Percentiles rank a stretch among this genome's conserved stretches.
Conservation (phyloP, 2,113 vertebrate species). For the Recurvirostra avosetta region DNA sequence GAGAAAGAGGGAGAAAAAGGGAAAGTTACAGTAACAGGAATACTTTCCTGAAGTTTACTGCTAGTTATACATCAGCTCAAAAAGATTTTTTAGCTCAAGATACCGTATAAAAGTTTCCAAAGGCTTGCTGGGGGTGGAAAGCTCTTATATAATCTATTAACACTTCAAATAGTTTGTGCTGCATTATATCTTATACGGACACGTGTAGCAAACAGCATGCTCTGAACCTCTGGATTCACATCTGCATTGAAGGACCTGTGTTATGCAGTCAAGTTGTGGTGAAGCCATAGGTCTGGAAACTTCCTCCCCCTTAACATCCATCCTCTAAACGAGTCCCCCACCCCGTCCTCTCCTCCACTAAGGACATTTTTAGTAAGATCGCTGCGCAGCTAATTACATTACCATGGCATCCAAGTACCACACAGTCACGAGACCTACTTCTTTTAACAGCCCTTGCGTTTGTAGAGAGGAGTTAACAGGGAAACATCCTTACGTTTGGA, state of each 20-base stretch:
- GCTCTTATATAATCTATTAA: neutral
- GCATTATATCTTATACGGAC: fast-evolving
- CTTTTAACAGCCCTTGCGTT: constrained; percentile 31
- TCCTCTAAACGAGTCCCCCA: neutral
- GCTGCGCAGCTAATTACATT: constrained; percentile 49
- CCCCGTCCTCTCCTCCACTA: constrained; percentile 4
- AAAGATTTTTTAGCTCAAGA: neutral
- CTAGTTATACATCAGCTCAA: neutral
- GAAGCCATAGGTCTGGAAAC: neutral
- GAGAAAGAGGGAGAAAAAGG: neutral
- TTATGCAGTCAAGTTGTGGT: neutral
- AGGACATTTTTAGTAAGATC: constrained; percentile 59
- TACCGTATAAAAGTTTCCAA: neutral
- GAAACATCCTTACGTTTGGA: neutral
- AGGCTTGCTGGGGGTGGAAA: constrained; percentile 8
- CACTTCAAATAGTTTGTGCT: neutral
- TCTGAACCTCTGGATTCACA: neutral
- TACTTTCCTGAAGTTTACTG: neutral
- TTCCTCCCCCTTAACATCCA: neutral
- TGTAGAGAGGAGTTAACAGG: neutral
- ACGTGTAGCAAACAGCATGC: fast-evolving
- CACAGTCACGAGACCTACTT: constrained; percentile 44
- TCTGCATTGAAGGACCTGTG: neutral
- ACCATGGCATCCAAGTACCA: constrained; percentile 58
- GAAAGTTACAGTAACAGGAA: neutral